Evolutionary conservation across 2,113 vertebrate genomes (phyloP).

Genomic region (Notarius lentiginosus): DNA sequence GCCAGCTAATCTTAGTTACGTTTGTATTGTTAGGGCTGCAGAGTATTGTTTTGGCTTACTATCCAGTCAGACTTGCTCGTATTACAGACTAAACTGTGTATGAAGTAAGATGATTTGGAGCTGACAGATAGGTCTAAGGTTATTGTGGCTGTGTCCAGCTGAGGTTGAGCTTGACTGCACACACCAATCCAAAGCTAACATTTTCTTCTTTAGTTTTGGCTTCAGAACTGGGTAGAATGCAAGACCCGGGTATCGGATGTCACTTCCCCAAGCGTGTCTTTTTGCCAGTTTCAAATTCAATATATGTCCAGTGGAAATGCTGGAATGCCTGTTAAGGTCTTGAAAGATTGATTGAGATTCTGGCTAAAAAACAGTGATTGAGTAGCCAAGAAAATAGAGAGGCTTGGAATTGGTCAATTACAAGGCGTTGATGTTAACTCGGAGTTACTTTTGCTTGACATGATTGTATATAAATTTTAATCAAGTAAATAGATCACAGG

Average conservation of each 20-base stretch:
- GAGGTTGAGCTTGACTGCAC: background rate
- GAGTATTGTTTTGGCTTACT: conserved; percentile 7
- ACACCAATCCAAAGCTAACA: conserved; percentile 17
- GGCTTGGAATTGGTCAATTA: background rate
- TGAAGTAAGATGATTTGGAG: conserved; percentile 13
- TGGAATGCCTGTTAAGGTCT: background rate
- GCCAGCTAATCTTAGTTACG: background rate
- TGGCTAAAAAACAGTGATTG: background rate
- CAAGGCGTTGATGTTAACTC: background rate
- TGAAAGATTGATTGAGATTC: background rate
- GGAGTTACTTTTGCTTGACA: too few relatives aligned
- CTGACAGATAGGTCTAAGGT: background rate
- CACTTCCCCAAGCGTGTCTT: background rate
- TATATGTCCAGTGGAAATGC: background rate
- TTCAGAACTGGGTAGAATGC: background rate
- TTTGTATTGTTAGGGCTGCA: background rate
- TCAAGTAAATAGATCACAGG: background rate
- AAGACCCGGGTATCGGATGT: conserved; percentile 4
- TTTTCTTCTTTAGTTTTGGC: conserved; percentile 9
- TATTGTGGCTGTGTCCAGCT: conserved; percentile 13
- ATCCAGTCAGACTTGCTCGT: background rate
- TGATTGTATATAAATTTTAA: background rate
- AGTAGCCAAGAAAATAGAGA: background rate
- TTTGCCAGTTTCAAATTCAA: conserved; percentile 3
- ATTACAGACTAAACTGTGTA: conserved; percentile 13